These are phyloP conservation scores for Hydrozoanthus gracilis DNA, from an alignment of 92 coral and sea anemone genomes.

Conservation along the genomic window DNA sequence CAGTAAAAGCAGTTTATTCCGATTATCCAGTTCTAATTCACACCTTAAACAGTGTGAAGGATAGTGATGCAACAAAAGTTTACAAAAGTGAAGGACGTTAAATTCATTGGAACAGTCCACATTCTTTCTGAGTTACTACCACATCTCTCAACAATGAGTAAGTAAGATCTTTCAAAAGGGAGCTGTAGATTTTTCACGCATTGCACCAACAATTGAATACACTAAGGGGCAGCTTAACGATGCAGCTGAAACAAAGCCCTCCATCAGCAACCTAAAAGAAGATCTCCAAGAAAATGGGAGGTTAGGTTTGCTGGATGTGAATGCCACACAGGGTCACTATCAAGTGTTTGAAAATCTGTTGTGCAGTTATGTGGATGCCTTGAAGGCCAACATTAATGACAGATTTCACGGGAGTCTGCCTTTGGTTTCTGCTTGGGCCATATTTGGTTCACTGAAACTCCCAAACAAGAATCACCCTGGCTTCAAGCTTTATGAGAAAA, in stretches of 20 bases:
- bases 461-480: slow-evolving; percentile 48
- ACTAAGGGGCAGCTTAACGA: slow-evolving; percentile 40
- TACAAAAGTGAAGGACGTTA: slow-evolving; percentile 37
- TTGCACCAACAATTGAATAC: slow-evolving; percentile 40
- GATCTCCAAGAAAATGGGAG: slow-evolving; percentile 42
- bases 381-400: slow-evolving; percentile 41
- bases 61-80: no score
- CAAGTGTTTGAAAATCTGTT: slow-evolving; percentile 32
- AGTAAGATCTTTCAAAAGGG: slow-evolving; percentile 45
- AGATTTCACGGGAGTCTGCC: slow-evolving; percentile 42
- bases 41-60: slow-evolving; percentile 36
- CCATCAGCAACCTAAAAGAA: slow-evolving; percentile 34
- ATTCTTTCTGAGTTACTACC: slow-evolving; percentile 47
- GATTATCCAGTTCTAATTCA: slow-evolving; percentile 42
- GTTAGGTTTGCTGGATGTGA: slow-evolving; percentile 39
- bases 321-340: slow-evolving; percentile 31
- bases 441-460: slow-evolving; percentile 37
- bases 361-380: slow-evolving; percentile 41
- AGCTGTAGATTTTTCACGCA: slow-evolving; percentile 34
- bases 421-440: slow-evolving; percentile 41
- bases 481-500: no score
- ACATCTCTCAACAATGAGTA: slow-evolving; percentile 38
- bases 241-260: slow-evolving; percentile 39
- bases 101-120: slow-evolving; percentile 51
- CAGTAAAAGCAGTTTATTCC: slow-evolving; percentile 27